Base-by-base conservation (phyloP, 2,888 invertebrate genomes). In the Agonum fuliginosum region DNA sequence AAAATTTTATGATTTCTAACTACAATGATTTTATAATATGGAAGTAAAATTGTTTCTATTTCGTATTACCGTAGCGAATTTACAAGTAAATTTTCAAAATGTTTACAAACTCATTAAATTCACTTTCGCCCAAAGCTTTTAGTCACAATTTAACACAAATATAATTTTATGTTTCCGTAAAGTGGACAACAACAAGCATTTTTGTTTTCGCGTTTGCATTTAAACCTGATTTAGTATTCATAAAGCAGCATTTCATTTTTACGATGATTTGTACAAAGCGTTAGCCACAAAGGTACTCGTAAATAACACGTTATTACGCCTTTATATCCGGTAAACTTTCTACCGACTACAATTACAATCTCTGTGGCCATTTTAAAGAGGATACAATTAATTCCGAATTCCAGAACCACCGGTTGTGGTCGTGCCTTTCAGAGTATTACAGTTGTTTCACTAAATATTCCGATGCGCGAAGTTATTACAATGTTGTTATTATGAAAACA, bases 221-320 rank as follows among this genome's bases (percentile, higher is more conserved):
- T 54, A 54, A 54, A 54, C 22, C n/a, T 54, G 54, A 54, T 54
- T 54, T 54, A 54, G 54, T 54, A 54, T 27, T 54, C 54, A 54
- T 24, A 54, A 54, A 54, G 54, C 4, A n/a, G 54, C n/a, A n/a
- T 54, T 54, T 54, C 54, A 54, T 54, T 54, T 54, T 54, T 54
- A 54, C 22, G 54, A 54, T 22, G 54, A 54, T 54, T 54, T 54
- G 54, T 54, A 54, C 54, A 54, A 54, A 54, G 54, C 54, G 12
- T 54, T 24, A 1, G 8, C 22, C 22, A 54, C 24, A 54, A 54
- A 22, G 54, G 54, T 54, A 54, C 22, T 12, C 54, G 24, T 54
- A 54, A 54, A 54, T 54, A 54, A 54, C 54, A 10, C 24, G 54
- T 54, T 54, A 54, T 54, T 54, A 54, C 4, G 12, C 24, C 54